phyloP scores from a whole-genome alignment of 64 coral and sea anemone genomes.

The Hydrozoanthus tunicans region DNA sequence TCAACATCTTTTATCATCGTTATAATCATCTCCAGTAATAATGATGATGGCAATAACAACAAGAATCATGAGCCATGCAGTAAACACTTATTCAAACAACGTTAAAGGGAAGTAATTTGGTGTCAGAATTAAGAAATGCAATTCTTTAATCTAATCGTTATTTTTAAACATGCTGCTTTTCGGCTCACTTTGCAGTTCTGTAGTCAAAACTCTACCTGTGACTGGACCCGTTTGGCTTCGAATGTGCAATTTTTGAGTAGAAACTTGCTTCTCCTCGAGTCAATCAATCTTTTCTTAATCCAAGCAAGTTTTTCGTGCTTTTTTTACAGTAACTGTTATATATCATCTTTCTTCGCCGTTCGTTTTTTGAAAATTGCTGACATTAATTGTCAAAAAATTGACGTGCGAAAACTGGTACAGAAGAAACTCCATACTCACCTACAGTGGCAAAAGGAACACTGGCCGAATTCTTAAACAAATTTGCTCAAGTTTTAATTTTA shows the following conservation, averaged over 20 bases:
- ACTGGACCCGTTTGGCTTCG: background rate
- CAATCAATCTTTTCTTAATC: background rate
- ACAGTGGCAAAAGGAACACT: too few relatives aligned
- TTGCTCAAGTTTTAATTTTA: too few relatives aligned
- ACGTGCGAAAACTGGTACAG: background rate
- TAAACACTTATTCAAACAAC: too few relatives aligned
- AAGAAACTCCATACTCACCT: background rate
- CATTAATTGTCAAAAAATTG: background rate
- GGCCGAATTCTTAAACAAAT: too few relatives aligned
- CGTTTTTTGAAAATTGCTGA: background rate
- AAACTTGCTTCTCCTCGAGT: background rate
- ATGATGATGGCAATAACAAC: too few relatives aligned
- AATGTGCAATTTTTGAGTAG: conserved; percentile 7
- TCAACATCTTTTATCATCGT: too few relatives aligned
- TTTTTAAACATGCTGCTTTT: background rate
- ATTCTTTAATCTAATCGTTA: background rate
- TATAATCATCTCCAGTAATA: too few relatives aligned
- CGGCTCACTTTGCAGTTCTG: background rate
- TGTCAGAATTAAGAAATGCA: too few relatives aligned
- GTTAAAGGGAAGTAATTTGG: too few relatives aligned
- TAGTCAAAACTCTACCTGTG: background rate
- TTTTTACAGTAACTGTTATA: background rate
- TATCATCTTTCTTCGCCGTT: background rate
- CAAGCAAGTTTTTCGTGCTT: conserved; percentile 6
- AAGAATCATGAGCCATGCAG: too few relatives aligned